phyloP scores from a whole-genome alignment of 2,797 vertebrate genomes.

The Xerus rutilus region DNA sequence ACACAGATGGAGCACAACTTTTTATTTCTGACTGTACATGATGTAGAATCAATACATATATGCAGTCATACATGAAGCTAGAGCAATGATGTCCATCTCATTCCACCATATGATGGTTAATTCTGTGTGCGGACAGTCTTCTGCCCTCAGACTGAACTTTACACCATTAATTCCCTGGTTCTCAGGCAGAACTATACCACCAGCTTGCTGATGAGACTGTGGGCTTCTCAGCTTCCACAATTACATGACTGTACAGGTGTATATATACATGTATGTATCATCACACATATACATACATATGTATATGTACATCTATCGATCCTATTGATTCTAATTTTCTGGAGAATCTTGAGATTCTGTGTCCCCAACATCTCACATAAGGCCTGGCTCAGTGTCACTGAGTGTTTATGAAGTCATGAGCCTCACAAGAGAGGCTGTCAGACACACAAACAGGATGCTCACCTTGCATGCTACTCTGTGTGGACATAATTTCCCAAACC shows the following conservation, averaged over 20 bases:
- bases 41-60: no score
- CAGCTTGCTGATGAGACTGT: not conserved
- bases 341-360: not conserved
- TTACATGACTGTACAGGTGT: no score
- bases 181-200: not conserved
- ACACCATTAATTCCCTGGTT: not conserved
- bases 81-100: no score
- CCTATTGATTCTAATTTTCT: not conserved
- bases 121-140: not conserved
- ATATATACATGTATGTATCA: not conserved
- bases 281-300: rapidly evolving
- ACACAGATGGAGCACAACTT: no score
- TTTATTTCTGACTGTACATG: no score
- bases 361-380: not conserved
- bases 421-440: not conserved
- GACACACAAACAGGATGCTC: constrained; percentile 35
- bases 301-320: not conserved
- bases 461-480: constrained; percentile 99
- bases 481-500: constrained; percentile 98
- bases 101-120: not conserved
- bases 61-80: no score
- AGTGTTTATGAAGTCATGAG: not conserved
- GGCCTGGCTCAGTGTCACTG: not conserved
- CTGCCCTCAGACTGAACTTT: not conserved
- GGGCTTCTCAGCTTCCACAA: not conserved